A percentile compares a stretch with the other conserved stretches of the same genome.
These are phyloP conservation scores for Probosciger aterrimus DNA, from an alignment of 2,113 vertebrate species.

Conservation along the genomic window DNA sequence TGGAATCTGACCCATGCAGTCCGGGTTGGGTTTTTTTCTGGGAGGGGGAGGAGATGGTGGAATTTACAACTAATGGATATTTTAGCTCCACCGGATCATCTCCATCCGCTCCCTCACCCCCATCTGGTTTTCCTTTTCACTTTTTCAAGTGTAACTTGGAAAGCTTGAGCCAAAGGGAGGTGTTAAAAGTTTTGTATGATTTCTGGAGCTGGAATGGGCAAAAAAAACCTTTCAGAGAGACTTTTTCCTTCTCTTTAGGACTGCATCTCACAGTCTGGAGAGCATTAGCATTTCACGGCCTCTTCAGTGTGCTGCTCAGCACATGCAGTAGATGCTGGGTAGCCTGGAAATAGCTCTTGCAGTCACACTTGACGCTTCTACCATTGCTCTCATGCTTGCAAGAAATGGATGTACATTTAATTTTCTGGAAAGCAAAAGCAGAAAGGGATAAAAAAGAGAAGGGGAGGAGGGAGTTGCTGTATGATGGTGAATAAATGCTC, in stretches of 20 bases:
- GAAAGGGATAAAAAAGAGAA: neutral
- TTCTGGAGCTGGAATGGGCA: constrained; percentile 21
- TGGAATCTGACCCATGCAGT: constrained; percentile 31
- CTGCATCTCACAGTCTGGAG: constrained; percentile 14
- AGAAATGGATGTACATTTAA: neutral
- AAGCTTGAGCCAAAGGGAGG: constrained; percentile 31
- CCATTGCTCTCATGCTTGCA: neutral
- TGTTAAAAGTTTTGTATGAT: constrained; percentile 47
- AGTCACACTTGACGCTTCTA: neutral
- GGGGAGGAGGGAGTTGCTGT: neutral
- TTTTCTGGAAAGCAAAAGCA: neutral
- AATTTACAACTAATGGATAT: constrained; percentile 5
- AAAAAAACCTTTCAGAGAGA: neutral
- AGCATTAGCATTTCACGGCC: constrained; percentile 25
- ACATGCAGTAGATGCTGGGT: neutral
- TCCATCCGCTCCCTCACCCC: neutral
- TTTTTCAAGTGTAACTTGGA: constrained; percentile 14
- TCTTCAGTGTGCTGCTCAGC: neutral
- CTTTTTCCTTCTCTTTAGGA: constrained; percentile 28
- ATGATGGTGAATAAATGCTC: neutral
- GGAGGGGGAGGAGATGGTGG: neutral
- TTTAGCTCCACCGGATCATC: neutral
- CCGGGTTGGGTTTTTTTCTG: neutral
- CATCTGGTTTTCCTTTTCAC: constrained; percentile 30
- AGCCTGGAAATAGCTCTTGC: constrained; percentile 40